phyloP scores from a whole-genome alignment of 2,113 vertebrate species.

The Scomber colias region DNA sequence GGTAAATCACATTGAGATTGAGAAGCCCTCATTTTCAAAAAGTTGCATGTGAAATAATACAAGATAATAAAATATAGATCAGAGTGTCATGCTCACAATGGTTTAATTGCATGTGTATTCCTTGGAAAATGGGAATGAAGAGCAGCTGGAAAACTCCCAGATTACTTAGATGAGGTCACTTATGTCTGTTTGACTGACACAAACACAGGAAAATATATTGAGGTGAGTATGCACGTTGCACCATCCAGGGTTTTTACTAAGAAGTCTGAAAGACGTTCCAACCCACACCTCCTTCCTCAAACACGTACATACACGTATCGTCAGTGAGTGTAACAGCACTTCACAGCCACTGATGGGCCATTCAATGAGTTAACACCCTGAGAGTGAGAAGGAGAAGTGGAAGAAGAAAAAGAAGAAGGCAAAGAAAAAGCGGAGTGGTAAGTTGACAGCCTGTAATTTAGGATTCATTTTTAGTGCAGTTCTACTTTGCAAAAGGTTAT shows the following conservation, averaged over 20 bases:
- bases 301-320: neutral
- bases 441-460: neutral
- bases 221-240: neutral
- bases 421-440: neutral
- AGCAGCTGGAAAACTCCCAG: neutral
- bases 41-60: too few relatives aligned
- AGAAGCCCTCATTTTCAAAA: too few relatives aligned
- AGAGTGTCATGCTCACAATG: too few relatives aligned
- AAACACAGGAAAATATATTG: too few relatives aligned
- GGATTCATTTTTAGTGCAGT: too few relatives aligned
- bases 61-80: too few relatives aligned
- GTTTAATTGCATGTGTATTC: neutral
- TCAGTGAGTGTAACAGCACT: neutral
- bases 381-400: neutral
- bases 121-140: neutral
- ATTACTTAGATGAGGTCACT: neutral
- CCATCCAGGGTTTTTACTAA: neutral
- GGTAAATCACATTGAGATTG: too few relatives aligned
- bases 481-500: too few relatives aligned
- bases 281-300: constrained; percentile 11
- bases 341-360: too few relatives aligned
- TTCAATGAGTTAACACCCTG: neutral
- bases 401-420: too few relatives aligned
- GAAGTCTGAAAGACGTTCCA: neutral
- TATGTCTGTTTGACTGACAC: neutral